phyloP scores from a whole-genome alignment of 2,797 vertebrate species.

The Sphenopsis melanotis region DNA sequence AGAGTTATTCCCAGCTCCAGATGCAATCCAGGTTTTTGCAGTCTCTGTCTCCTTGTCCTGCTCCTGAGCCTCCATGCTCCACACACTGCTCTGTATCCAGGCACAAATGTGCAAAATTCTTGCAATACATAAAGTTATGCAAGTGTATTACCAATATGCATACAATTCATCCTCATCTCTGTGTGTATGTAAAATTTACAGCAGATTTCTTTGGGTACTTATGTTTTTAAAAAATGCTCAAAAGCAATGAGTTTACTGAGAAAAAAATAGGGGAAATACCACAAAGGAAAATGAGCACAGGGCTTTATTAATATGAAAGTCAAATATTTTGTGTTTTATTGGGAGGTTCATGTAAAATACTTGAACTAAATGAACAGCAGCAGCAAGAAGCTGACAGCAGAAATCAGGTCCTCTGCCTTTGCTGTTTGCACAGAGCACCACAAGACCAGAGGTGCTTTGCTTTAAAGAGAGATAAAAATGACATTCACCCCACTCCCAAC shows the following conservation, averaged over 20 bases:
- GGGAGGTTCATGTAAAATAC: neutral
- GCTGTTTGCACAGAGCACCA: neutral
- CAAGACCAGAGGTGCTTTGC: neutral
- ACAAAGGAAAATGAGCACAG: neutral
- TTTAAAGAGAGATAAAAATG: constrained; percentile 1
- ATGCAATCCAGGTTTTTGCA: constrained; percentile 43
- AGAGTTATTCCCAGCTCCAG: constrained; percentile 72
- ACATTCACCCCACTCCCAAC: neutral
- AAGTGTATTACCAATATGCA: neutral
- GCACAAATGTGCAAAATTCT: neutral
- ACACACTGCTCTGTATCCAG: neutral
- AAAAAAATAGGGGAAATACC: neutral
- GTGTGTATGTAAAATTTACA: neutral
- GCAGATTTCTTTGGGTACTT: neutral
- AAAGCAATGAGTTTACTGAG: neutral
- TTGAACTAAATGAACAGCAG: neutral
- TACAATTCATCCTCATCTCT: neutral
- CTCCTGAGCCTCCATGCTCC: neutral
- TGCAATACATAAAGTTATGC: neutral
- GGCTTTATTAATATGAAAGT: neutral
- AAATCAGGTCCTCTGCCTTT: neutral
- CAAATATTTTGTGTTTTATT: neutral
- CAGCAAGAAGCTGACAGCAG: neutral
- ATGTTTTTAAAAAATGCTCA: neutral
- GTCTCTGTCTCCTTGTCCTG: neutral